These are phyloP conservation scores for Tetranychus truncatus DNA, from an alignment of 2,888 invertebrate species.

Conservation along the genomic window DNA sequence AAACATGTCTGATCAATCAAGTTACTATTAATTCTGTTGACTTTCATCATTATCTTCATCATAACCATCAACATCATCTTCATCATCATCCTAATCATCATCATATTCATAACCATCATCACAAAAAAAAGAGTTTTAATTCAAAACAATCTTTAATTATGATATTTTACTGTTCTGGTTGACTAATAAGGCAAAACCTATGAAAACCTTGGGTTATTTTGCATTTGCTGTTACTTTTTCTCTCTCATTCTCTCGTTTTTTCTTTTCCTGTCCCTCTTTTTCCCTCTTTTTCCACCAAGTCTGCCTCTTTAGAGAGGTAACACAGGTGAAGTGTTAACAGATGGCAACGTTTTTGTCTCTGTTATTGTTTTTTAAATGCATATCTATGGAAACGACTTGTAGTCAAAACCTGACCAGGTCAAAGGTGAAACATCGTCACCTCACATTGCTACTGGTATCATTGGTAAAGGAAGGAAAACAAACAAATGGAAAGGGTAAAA, in stretches of 20 bases:
- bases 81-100: neutral
- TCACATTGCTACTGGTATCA: too few species aligned
- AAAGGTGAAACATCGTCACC: too few species aligned
- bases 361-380: too few species aligned
- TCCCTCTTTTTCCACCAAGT: neutral
- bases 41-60: neutral
- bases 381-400: too few species aligned
- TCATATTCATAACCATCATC: neutral
- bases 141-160: neutral
- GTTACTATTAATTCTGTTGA: neutral
- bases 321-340: too few species aligned
- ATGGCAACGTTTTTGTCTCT: too few species aligned
- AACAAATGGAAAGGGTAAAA: too few species aligned
- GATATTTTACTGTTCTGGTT: neutral
- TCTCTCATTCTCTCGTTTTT: neutral
- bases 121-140: neutral
- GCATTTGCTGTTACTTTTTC: neutral
- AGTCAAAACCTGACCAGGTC: too few species aligned
- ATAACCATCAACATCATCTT: neutral
- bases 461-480: too few species aligned
- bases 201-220: slow-evolving; percentile 8
- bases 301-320: too few species aligned
- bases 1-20: neutral
- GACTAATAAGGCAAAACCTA: neutral
- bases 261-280: neutral